Evolutionary conservation across 2,113 vertebrate genomes (phyloP), one percentile per base, ranked within the genome.

Genomic region (Podiceps cristatus): DNA sequence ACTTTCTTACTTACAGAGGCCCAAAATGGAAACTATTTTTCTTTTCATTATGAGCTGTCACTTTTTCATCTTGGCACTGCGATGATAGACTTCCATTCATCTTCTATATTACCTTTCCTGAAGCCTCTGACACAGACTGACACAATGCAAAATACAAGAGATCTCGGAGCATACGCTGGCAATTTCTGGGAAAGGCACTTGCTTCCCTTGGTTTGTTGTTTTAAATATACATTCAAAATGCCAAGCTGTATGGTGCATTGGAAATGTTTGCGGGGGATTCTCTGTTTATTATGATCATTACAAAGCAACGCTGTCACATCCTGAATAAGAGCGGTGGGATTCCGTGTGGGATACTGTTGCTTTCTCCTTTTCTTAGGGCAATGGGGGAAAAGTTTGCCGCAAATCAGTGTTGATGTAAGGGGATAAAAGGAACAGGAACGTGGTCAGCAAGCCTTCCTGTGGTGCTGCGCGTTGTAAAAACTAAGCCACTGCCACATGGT

Each of bases 21-120:
- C 98, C 98, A 98, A 98, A 99, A 99, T 99, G 98, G 98, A 98
- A 99, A 98, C 98, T 98, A 99, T 99, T 99, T 99, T 98, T 99
- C 98, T 99, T 98, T 99, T 98, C 98, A 98, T 99, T 99, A 99
- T 98, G 98, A 98, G 98, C 98, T 98, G 98, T 98, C 98, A 98
- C 91, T 98, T 98, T 98, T 98, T 98, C 98, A 98, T 98, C 98
- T 98, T 98, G 98, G 98, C 98, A 98, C 97, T 88, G 91, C 55
- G 62, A 98, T 98, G 98, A 98, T 99, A 98, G 98, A 98, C 98
- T 98, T 98, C 98, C 98, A 99, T 99, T 98, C 98, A 98, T 99
- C 98, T 98, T 98, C 98, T 98, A 93, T 98, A 98, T 98, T 98
- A 98, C 98, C 97, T 98, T 98, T 98, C 97, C 97, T 97, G 97